phyloP scores from a whole-genome alignment of 2,113 vertebrate species.

The Cardinalis cardinalis region DNA sequence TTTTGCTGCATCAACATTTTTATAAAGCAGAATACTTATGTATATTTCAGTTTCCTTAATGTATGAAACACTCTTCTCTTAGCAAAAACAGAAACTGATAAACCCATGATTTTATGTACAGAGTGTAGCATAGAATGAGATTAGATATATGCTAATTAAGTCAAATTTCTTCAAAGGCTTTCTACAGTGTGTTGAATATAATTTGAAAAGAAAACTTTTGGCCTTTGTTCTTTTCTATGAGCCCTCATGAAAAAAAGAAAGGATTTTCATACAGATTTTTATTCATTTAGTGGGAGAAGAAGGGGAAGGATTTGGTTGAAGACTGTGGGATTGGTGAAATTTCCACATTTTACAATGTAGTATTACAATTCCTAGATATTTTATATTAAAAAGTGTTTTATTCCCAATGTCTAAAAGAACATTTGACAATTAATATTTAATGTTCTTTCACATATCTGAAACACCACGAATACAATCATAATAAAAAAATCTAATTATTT shows the following conservation, averaged over 20 bases:
- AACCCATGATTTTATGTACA: neutral
- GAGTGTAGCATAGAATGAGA: neutral
- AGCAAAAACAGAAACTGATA: neutral
- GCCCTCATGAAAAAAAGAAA: neutral
- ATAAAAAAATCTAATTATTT: neutral
- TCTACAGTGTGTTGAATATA: neutral
- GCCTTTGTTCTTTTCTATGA: neutral
- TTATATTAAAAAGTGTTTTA: neutral
- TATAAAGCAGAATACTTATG: neutral
- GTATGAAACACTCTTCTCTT: neutral
- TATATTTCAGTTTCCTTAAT: neutral
- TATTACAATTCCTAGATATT: neutral
- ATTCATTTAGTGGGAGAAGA: neutral
- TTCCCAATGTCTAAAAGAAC: neutral
- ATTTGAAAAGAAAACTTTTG: neutral
- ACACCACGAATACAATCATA: rapidly evolving
- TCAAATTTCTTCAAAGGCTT: neutral
- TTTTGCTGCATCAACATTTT: neutral
- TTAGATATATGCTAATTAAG: neutral
- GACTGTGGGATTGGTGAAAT: neutral
- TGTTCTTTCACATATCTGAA: neutral
- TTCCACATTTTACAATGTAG: neutral
- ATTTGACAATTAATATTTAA: neutral
- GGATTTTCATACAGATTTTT: neutral
- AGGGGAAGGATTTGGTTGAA: neutral